Evolutionary conservation across 23 tunicate species (phyloP).

Genomic region (Aplidium turbinatum): DNA sequence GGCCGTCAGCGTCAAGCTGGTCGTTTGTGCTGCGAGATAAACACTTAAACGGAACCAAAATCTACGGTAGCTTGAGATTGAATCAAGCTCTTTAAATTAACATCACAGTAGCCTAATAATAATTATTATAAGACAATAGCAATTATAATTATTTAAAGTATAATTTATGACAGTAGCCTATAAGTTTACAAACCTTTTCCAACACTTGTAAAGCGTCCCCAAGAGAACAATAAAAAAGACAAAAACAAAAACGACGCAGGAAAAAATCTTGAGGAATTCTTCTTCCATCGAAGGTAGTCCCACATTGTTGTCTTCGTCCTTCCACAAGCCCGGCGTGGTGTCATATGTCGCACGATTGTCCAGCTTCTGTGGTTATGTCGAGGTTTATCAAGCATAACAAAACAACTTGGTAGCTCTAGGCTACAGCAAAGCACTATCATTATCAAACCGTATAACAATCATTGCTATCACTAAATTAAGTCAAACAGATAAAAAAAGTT

Average conservation of each 20-base stretch:
- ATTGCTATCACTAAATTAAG: too few relatives aligned
- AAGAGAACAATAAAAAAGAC: constrained; percentile 4
- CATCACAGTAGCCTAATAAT: background rate
- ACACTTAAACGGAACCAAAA: background rate
- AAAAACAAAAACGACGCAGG: constrained; percentile 19
- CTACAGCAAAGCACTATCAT: background rate
- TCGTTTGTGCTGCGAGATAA: constrained; percentile 13
- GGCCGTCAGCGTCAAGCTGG: constrained; percentile 23
- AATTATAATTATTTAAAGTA: background rate
- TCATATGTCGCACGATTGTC: background rate
- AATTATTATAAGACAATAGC: background rate
- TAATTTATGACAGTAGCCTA: background rate
- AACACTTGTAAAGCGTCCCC: background rate
- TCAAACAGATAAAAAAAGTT: too few relatives aligned
- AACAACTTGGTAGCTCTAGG: too few relatives aligned
- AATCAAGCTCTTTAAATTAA: background rate
- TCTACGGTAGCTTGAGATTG: background rate
- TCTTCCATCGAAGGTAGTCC: background rate
- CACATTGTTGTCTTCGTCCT: background rate
- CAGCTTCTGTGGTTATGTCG: too few relatives aligned
- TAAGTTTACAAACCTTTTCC: constrained; percentile 26
- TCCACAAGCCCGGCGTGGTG: background rate
- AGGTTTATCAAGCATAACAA: too few relatives aligned
- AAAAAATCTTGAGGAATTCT: constrained; percentile 16
- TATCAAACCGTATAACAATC: too few relatives aligned